A percentile compares a stretch with the other conserved stretches of the same genome.
Evolutionary conservation across 2,888 invertebrate species (phyloP).

Genomic region (Iphiclides podalirius): DNA sequence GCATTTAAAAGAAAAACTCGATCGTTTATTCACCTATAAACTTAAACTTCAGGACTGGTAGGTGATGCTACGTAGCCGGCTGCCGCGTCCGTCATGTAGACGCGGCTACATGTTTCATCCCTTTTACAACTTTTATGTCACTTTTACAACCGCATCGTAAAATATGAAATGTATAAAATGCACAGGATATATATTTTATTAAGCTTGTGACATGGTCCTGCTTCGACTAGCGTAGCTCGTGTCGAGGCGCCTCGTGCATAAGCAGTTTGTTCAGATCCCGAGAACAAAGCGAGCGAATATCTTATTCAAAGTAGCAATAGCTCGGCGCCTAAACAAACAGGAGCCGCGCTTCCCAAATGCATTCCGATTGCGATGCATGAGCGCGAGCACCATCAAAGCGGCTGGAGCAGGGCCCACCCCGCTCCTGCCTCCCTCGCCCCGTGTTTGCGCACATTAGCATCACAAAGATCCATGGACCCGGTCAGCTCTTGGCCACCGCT

Average conservation of each 20-base stretch:
- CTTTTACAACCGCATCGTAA: too few species aligned
- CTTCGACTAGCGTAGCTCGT: too few species aligned
- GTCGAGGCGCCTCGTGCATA: constrained; percentile 20
- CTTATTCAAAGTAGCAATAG: constrained; percentile 73
- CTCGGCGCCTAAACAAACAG: constrained; percentile 66
- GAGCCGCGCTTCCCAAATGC: constrained; percentile 50
- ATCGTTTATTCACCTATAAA: too few species aligned
- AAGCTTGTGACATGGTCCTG: too few species aligned
- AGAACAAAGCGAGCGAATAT: constrained; percentile 49
- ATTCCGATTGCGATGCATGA: constrained; percentile 45
- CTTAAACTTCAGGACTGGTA: too few species aligned
- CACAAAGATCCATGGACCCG: constrained; percentile 48
- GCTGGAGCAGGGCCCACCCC: constrained; percentile 28
- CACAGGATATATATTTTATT: too few species aligned
- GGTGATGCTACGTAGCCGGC: too few species aligned
- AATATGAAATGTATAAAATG: too few species aligned
- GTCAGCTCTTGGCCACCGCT: constrained; percentile 21
- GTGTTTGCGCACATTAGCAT: constrained; percentile 59
- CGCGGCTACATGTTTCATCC: too few species aligned
- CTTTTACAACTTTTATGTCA: too few species aligned
- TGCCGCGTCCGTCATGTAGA: too few species aligned
- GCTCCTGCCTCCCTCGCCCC: constrained; percentile 43
- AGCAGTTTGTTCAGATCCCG: constrained; percentile 31
- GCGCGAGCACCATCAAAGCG: constrained; percentile 30
- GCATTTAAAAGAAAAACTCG: too few species aligned